phyloP scores from a whole-genome alignment of 2,888 invertebrate genomes.

The Ariolimax columbianus region DNA sequence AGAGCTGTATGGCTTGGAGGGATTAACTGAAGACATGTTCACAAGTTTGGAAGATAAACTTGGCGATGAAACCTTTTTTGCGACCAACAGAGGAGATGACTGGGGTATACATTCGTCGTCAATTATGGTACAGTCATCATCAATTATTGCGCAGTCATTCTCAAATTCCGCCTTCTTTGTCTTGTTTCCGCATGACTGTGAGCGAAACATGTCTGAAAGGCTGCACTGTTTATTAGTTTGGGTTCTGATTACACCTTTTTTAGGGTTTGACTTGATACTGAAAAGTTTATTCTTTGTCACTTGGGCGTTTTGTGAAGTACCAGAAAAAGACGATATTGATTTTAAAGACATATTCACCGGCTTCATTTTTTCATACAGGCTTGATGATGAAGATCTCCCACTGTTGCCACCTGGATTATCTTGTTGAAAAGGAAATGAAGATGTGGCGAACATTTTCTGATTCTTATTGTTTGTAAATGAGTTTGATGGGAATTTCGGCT shows the following conservation, averaged over 20 bases:
- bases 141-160: not conserved
- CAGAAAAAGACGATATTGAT: not conserved
- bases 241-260: not conserved
- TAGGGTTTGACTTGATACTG: not conserved
- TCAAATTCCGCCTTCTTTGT: not conserved
- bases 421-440: not conserved
- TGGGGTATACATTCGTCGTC: not conserved
- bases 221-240: slow-evolving; percentile 28
- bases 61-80: not conserved
- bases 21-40: not conserved
- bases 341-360: not conserved
- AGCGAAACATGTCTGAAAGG: slow-evolving; percentile 31
- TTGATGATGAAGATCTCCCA: not conserved
- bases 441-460: not conserved
- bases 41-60: not conserved
- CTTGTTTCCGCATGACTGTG: not conserved
- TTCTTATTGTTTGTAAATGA: not conserved
- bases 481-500: not conserved
- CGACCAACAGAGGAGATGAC: not conserved
- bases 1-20: not conserved
- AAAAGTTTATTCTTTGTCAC: not conserved
- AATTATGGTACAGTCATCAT: not conserved
- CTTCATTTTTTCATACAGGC: not conserved
- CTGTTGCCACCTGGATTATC: not conserved
- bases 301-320: not conserved